Evolutionary conservation across 1,140 invertebrate species (phyloP).

Genomic region (Adoxophyes honmai): DNA sequence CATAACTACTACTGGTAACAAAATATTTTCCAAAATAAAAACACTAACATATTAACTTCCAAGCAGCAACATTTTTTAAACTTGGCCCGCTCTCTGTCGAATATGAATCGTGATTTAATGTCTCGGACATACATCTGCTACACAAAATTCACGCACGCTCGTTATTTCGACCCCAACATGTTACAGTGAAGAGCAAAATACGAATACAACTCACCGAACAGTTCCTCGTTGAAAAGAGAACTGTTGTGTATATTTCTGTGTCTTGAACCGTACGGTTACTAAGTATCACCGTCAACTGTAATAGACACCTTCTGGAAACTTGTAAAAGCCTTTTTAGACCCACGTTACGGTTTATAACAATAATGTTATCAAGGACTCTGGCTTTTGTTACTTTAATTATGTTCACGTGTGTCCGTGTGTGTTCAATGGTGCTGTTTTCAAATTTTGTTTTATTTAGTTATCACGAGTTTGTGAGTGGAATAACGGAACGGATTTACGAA

Average conservation of each 20-base stretch:
- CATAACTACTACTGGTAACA: no score
- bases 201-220: background rate
- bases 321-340: background rate
- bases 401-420: no score
- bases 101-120: conserved; percentile 1
- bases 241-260: background rate
- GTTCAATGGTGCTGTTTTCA: no score
- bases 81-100: background rate
- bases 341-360: no score
- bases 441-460: no score
- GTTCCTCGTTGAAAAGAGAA: background rate
- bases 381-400: background rate
- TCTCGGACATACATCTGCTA: background rate
- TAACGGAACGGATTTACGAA: no score
- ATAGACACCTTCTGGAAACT: conserved; percentile 2
- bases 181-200: background rate
- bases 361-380: background rate
- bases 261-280: background rate
- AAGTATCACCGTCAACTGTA: background rate
- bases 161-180: background rate
- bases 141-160: background rate
- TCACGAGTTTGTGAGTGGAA: no score
- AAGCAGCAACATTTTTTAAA: background rate
- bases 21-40: no score
- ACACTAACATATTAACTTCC: no score